Base-by-base conservation (phyloP, 1,140 invertebrate species). In the Maconellicoccus hirsutus region DNA sequence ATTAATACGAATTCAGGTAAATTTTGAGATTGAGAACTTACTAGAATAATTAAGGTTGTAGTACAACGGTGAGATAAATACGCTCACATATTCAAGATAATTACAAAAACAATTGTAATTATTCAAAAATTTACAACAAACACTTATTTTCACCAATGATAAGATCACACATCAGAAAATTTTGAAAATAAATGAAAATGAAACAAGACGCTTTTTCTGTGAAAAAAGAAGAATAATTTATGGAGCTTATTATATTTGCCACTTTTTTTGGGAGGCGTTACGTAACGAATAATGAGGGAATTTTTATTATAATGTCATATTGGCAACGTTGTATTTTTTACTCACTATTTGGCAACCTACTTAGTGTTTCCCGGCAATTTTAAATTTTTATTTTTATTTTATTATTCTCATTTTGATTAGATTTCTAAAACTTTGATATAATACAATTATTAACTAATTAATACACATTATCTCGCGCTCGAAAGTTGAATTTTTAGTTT, bases 91-190 rank as follows among this genome's bases (percentile, higher is more conserved):
- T 52, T 52, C 42, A 52, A 8, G 4, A 19, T 8, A 52, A 52
- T 8, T 52, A 8, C n/a, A 16, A 52, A 52, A 52, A 52, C n/a
- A 52, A 52, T 38, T 52, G 12, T 14, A 52, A 16, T 52, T 52
- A 8, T 52, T 52, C n/a, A 52, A 52, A 52, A 52, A 52, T 52
- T 52, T 19, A 52, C 42, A 52, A 52, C 42, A 52, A 33, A 14
- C 42, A 52, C n/a, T 52, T 52, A 16, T 52, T 52, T 52, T 52
- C 42, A 52, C 42, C 42, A 52, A 52, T 52, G 42, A 52, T 52
- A 8, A 52, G 42, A 52, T 52, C 42, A 52, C 42, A 52, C 42
- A 52, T 52, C 42, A 52, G 42, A 52, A 52, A 52, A 52, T 52
- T 52, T 52, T 52, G 42, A 52, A 52, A 52, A 33, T 33, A 52